Conservation (phyloP, 1,140 invertebrate species). For the Hirudo medicinalis region DNA sequence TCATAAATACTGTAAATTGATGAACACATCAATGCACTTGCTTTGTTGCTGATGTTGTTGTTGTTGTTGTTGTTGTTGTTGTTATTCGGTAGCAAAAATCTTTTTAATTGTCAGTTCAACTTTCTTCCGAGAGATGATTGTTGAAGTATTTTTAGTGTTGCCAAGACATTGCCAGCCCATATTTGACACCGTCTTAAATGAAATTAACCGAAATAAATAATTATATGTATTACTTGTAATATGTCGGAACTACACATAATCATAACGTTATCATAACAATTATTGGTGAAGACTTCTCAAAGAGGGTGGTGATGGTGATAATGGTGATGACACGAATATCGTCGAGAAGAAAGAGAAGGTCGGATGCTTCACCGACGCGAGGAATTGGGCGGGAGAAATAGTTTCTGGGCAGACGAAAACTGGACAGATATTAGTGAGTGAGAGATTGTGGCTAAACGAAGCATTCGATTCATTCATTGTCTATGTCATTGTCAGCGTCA, state of each 20-base stretch:
- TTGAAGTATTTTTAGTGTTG: neutral
- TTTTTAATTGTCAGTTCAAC: no score
- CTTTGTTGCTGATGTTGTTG: neutral
- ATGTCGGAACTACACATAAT: no score
- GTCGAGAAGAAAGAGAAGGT: neutral
- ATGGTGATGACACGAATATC: no score
- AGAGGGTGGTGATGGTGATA: no score
- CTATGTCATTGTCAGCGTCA: neutral
- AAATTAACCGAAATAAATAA: neutral
- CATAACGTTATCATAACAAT: no score
- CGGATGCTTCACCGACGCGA: neutral
- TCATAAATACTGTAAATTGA: no score
- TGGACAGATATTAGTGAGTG: slow-evolving; percentile 4
- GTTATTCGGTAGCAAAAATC: neutral
- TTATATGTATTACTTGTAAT: no score
- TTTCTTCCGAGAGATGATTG: neutral
- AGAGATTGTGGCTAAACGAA: no score
- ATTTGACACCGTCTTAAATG: neutral
- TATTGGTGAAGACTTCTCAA: no score
- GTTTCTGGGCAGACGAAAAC: slow-evolving; percentile 3
- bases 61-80: neutral
- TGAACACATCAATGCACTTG: no score
- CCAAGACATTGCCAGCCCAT: neutral
- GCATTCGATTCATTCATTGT: neutral
- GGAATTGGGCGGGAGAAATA: slow-evolving; percentile 10